Percentiles rank a stretch among this genome's conserved stretches.
Evolutionary conservation across 30 jellyfish, hydroid and myxozoan genomes (phyloP).

Genomic region (Mastigias papua): DNA sequence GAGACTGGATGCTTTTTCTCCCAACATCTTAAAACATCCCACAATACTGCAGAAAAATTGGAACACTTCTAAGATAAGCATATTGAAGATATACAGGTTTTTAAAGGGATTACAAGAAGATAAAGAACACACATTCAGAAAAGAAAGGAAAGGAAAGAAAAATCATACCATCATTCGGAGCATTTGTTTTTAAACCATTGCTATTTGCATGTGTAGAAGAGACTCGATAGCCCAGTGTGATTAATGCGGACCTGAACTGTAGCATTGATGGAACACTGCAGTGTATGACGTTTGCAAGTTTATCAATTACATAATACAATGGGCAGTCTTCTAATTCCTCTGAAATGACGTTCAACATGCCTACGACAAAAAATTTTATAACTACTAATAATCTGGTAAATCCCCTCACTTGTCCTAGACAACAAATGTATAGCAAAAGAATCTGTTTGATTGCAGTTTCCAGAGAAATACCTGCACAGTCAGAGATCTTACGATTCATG

Average conservation of each 20-base stretch:
- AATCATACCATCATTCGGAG: conserved; percentile 86
- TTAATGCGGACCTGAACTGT: conserved; percentile 87
- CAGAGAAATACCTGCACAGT: too few species aligned
- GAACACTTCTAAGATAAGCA: too few species aligned
- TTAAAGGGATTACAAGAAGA: too few species aligned
- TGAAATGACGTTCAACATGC: conserved; percentile 74
- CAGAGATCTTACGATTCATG: too few species aligned
- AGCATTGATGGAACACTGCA: conserved; percentile 92
- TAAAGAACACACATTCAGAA: background rate
- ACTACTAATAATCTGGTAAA: too few species aligned
- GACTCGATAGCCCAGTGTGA: conserved; percentile 83
- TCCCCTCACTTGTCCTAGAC: too few species aligned
- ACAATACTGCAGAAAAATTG: conserved; percentile 59
- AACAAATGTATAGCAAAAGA: too few species aligned
- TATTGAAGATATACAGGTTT: too few species aligned
- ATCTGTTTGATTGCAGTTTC: too few species aligned
- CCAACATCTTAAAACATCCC: conserved; percentile 96
- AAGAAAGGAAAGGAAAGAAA: background rate
- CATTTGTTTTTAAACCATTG: conserved; percentile 92
- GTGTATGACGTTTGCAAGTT: conserved; percentile 83
- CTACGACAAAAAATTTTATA: conserved; percentile 27
- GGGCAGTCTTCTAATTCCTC: conserved; percentile 94
- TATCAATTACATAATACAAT: conserved; percentile 78
- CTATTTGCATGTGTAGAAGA: conserved; percentile 95
- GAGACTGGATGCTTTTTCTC: conserved; percentile 89